Evolutionary conservation across 1,140 invertebrate species (phyloP), one percentile per base, ranked within the genome.

Genomic region (Subanguina moxae): DNA sequence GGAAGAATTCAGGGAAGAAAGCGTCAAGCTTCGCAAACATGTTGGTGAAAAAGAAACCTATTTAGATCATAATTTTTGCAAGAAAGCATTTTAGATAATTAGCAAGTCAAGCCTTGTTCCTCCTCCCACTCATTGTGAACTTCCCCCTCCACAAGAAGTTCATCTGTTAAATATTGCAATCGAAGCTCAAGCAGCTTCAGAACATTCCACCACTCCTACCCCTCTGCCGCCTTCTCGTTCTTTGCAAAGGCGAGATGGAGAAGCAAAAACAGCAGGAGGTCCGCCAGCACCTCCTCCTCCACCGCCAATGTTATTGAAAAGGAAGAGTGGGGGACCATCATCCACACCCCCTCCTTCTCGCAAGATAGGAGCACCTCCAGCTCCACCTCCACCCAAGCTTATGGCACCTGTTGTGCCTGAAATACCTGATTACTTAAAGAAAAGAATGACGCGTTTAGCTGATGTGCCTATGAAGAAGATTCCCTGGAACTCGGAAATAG

Each of bases 381-480:
- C 57, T 8, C 27, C 62, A 0, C 70, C 67, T 9, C 48, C 62
- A 28, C 43, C 46, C 19, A 30, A 42, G 71, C 19, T 21, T 15
- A 8, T 28, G 42, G 42, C 1, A 64, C n/a, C 45, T 21, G 3
- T n/a, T 59, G 48, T 27, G 15, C 46, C 76, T 17, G 38, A 76
- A 42, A 30, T 74, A 17, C 72, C 72, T 19, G 46, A 61, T 1
- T 77, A 64, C 57, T 52, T 74, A 17, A 57, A 57, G n/a, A 70
- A 61, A 38, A 76, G 66, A 45, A 45, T 19, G 9, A 45, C n/a
- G 19, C 28, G 38, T 17, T 57, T 27, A 28, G 21, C 72, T 7
- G 75, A 74, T 17, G 56, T 74, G 28, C 75, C 72, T 1, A 76
- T 75, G 70, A 76, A 62, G 46, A 74, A 77, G 52, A 74, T 74